phyloP scores from a whole-genome alignment of 2,888 invertebrate genomes.

The Lithophane leautieri region DNA sequence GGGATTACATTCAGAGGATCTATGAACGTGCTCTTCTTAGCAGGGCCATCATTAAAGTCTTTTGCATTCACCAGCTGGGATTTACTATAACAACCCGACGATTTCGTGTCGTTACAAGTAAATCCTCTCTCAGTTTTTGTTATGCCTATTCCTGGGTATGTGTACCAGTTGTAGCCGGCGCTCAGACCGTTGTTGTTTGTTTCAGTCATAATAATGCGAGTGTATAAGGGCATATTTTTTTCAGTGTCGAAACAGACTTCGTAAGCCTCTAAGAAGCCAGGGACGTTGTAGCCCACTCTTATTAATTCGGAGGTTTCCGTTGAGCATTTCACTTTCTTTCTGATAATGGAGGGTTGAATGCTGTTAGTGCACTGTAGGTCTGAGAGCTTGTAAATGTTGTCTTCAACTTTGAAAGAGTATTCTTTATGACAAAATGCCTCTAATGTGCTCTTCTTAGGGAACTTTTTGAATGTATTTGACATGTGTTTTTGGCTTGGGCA shows the following conservation, averaged over 20 bases:
- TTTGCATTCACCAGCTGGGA: slow-evolving; percentile 59
- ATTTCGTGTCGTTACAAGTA: slow-evolving; percentile 42
- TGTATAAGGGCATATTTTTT: slow-evolving; percentile 57
- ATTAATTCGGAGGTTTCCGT: slow-evolving; percentile 58
- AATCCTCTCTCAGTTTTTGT: slow-evolving; percentile 26
- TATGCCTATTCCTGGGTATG: slow-evolving; percentile 36
- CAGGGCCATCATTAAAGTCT: slow-evolving; percentile 60
- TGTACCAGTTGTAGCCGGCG: slow-evolving; percentile 43
- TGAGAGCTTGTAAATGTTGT: slow-evolving; percentile 45
- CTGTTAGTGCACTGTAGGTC: slow-evolving; percentile 57
- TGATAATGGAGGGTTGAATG: slow-evolving; percentile 44
- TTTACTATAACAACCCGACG: slow-evolving; percentile 63
- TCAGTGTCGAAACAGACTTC: slow-evolving; percentile 60
- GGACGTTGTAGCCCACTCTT: slow-evolving; percentile 58
- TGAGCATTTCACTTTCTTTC: slow-evolving; percentile 49
- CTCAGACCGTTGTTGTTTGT: slow-evolving; percentile 15
- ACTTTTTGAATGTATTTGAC: slow-evolving; percentile 51
- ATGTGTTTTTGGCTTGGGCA: slow-evolving; percentile 45
- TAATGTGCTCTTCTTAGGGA: slow-evolving; percentile 46
- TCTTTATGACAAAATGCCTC: slow-evolving; percentile 53
- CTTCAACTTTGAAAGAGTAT: slow-evolving; percentile 53
- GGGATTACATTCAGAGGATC: slow-evolving; percentile 65
- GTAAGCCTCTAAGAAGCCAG: slow-evolving; percentile 59
- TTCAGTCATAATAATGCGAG: slow-evolving; percentile 36
- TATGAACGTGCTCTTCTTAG: slow-evolving; percentile 62